Evolutionary conservation across 2,888 invertebrate species (phyloP), one percentile per base, ranked within the genome.

Genomic region (Micoletzkya japonica): DNA sequence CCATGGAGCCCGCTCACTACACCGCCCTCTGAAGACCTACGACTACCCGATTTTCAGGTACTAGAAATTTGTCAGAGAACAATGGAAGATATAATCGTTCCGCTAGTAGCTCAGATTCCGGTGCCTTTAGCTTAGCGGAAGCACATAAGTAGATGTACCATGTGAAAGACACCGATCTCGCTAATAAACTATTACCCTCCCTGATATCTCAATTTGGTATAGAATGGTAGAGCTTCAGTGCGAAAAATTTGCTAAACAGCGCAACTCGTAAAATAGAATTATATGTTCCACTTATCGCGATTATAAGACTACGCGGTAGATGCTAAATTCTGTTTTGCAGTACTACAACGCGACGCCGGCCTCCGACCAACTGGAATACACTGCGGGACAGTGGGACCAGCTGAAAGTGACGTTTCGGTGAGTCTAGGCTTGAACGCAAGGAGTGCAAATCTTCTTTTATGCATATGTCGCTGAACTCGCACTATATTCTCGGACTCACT

Each of bases 331-430:
- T 20, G 28, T 37, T 4, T 57, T 57, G 14, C 54, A 66, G 70
- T 84, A 81, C 71, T 80, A 80, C 74, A 83, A 82, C 72, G 80
- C 82, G 28, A 77, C 79, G n/a, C 82, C 82, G 80, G 77, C 74
- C n/a, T 76, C 77, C 32, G 74, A 75, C 14, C 72, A 73, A 20
- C 76, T 77, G 37, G 76, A 80, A 57, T 82, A 82, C 67, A 82
- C 81, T 26, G 82, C 82, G 24, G 84, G 85, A 2, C 79, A 78
- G 74, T 85, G 85, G 85, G 85, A 85, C 73, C 85, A 85, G 72
- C 70, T 85, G 57, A 81, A 79, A 67, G 83, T 85, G 61, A 85
- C 80, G 0, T 84, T 84, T 67, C 73, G 80, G 80, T 80, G 49
- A 34, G 54, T 26, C 28, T 3, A 49, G 10, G 28, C 56, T 24